Conservation (phyloP, 1,140 invertebrate genomes). For the Drepana arcuata region DNA sequence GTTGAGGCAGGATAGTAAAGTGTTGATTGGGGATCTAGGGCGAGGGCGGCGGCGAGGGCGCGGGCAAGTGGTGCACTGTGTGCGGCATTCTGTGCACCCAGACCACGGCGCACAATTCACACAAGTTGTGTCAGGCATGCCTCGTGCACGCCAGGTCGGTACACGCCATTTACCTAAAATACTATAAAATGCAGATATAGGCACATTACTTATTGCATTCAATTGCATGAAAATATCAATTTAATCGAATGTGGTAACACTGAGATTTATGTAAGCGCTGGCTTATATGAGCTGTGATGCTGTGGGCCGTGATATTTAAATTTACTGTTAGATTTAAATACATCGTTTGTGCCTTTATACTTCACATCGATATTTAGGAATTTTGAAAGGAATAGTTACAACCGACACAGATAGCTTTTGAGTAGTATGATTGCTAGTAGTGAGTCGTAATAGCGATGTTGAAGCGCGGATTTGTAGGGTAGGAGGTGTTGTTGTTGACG, state of each 20-base stretch:
- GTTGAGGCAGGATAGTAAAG: slow-evolving; percentile 41
- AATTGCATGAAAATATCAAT: slow-evolving; percentile 12
- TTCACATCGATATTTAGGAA: too few relatives aligned
- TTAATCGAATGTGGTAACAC: slow-evolving; percentile 1
- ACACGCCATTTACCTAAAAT: slow-evolving; percentile 16
- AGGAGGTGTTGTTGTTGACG: slow-evolving; percentile 6
- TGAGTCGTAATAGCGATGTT: background rate
- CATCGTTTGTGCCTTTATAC: too few relatives aligned
- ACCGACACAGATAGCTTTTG: too few relatives aligned
- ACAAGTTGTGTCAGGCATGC: slow-evolving; percentile 71
- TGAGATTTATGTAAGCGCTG: background rate
- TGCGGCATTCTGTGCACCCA: slow-evolving; percentile 70
- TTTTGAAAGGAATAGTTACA: too few relatives aligned
- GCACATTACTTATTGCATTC: slow-evolving; percentile 9
- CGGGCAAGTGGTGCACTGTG: slow-evolving; percentile 63
- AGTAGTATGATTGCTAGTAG: too few relatives aligned
- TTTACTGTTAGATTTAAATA: too few relatives aligned
- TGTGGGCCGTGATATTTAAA: too few relatives aligned
- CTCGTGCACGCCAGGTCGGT: slow-evolving; percentile 73
- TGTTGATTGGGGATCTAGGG: slow-evolving; percentile 67
- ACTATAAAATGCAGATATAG: background rate
- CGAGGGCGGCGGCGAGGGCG: slow-evolving; percentile 54
- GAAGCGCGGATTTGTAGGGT: background rate
- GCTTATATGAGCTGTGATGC: too few relatives aligned
- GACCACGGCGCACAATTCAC: slow-evolving; percentile 67